Percentiles rank a stretch among this genome's conserved stretches.
phyloP scores from a whole-genome alignment of 2,888 invertebrate genomes.

The Netelia inedita region DNA sequence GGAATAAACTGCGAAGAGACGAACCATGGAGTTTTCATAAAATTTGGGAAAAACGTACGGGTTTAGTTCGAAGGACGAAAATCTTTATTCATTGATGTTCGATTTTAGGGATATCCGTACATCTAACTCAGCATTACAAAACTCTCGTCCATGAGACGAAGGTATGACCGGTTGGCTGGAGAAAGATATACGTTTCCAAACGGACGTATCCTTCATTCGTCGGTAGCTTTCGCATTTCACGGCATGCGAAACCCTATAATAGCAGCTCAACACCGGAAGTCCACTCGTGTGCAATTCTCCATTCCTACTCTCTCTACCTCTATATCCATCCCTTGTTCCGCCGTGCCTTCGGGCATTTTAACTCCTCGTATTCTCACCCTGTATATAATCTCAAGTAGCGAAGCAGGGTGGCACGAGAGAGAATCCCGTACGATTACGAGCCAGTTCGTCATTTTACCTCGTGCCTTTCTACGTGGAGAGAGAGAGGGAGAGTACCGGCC shows the following conservation, averaged over 20 bases:
- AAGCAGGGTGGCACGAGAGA: slow-evolving; percentile 46
- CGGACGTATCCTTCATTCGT: slow-evolving; percentile 20
- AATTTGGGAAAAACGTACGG: too few relatives aligned
- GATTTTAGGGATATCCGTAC: not conserved
- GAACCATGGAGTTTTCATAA: too few relatives aligned
- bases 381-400: slow-evolving; percentile 45
- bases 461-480: slow-evolving; percentile 34
- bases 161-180: not conserved
- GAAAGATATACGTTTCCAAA: slow-evolving; percentile 28
- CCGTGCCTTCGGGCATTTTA: slow-evolving; percentile 23
- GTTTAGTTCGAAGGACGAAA: not conserved
- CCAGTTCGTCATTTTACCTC: slow-evolving; percentile 60
- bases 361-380: slow-evolving; percentile 10
- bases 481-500: slow-evolving; percentile 71
- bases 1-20: too few relatives aligned
- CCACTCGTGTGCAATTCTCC: slow-evolving; percentile 79
- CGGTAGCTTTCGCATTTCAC: slow-evolving; percentile 36
- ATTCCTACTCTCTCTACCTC: not conserved
- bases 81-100: not conserved
- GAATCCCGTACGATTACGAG: slow-evolving; percentile 59
- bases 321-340: not conserved
- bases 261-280: slow-evolving; percentile 76
- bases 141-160: slow-evolving; percentile 1
- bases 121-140: slow-evolving; percentile 29
- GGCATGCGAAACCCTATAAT: slow-evolving; percentile 67